These are phyloP conservation scores for Semicossyphus pulcher DNA, from an alignment of 2,113 vertebrate genomes.

Conservation along the genomic window DNA sequence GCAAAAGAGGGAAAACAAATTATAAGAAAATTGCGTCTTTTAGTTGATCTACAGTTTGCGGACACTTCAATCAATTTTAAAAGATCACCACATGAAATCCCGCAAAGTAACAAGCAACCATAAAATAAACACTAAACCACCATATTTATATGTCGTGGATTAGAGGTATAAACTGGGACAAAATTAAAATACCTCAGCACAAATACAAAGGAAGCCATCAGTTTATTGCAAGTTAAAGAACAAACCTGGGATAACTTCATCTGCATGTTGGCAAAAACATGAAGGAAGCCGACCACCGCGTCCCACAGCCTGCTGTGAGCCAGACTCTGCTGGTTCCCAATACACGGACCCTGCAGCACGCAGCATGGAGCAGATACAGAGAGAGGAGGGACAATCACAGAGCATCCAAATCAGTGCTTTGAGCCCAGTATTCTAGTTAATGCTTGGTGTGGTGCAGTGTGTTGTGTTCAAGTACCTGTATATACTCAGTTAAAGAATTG, in stretches of 20 bases:
- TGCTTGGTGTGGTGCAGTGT: background rate
- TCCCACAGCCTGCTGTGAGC: constrained; percentile 98
- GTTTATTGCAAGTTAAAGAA: background rate
- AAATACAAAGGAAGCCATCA: background rate
- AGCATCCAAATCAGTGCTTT: background rate
- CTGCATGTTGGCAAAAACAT: constrained; percentile 99
- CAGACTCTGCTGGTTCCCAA: constrained; percentile 97
- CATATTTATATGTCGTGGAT: too few species aligned
- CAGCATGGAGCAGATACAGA: background rate
- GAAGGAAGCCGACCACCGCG: constrained; percentile 96
- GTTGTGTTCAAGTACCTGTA: constrained; percentile 87
- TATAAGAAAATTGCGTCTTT: too few species aligned
- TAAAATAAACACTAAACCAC: too few species aligned
- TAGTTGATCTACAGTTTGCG: too few species aligned
- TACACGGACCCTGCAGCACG: constrained; percentile 89
- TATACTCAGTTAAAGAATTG: constrained; percentile 98
- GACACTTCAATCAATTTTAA: too few species aligned
- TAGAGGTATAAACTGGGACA: background rate
- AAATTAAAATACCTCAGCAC: background rate
- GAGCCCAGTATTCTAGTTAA: background rate
- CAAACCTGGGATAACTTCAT: constrained; percentile 98
- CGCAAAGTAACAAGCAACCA: too few species aligned
- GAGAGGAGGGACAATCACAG: background rate
- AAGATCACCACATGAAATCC: too few species aligned
- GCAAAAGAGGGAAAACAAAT: too few species aligned